phyloP scores from a whole-genome alignment of 2,888 invertebrate genomes.

The Shargacucullia verbasci region DNA sequence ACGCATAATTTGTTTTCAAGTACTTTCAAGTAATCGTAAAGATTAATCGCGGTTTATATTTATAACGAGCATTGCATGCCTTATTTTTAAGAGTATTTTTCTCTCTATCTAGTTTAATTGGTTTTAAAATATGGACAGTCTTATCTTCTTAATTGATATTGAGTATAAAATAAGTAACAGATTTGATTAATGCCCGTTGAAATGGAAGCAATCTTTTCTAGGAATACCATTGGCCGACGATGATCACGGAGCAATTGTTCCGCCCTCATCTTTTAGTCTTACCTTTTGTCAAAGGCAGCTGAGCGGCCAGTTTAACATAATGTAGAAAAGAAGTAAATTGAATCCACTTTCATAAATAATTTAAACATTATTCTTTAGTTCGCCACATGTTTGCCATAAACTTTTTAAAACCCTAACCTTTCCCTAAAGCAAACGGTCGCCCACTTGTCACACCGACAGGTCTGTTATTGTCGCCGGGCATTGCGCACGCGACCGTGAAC shows the following conservation, averaged over 20 bases:
- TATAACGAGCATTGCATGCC: conserved; percentile 1
- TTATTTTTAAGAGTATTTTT: conserved; percentile 1
- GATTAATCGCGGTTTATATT: conserved; percentile 6
- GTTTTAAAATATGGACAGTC: not conserved
- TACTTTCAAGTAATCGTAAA: conserved; percentile 5
- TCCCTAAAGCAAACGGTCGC: conserved; percentile 4
- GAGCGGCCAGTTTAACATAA: too few relatives aligned
- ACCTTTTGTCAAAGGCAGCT: too few relatives aligned
- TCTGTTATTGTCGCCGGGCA: conserved; percentile 47
- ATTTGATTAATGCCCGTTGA: too few relatives aligned
- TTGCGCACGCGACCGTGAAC: conserved; percentile 66
- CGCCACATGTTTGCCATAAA: not conserved
- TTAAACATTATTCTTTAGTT: too few relatives aligned
- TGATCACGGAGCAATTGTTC: too few relatives aligned
- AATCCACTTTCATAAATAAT: too few relatives aligned
- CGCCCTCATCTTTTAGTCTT: too few relatives aligned
- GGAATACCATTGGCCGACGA: too few relatives aligned
- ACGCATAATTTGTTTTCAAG: conserved; percentile 14
- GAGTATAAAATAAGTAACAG: not conserved
- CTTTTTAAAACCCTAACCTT: conserved; percentile 10
- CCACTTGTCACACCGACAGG: conserved; percentile 50
- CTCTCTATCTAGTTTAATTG: not conserved
- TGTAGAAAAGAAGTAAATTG: too few relatives aligned
- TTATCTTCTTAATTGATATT: not conserved
- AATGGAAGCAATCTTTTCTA: too few relatives aligned